Base-by-base conservation (phyloP, 2,888 invertebrate species). In the Orchestes rusci region DNA sequence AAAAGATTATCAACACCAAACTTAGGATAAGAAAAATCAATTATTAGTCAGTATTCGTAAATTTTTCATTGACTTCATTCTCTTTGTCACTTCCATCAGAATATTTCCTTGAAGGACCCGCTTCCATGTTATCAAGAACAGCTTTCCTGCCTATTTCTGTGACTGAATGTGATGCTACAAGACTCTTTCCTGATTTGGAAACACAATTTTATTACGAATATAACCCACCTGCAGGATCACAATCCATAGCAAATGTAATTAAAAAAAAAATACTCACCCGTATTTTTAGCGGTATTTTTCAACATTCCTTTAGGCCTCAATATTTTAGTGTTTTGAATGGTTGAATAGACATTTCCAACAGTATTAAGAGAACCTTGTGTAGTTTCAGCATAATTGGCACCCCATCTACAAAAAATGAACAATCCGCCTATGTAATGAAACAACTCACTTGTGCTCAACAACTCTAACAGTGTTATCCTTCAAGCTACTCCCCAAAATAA, bases 391-490 rank as follows among this genome's bases (percentile, higher is more conserved):
- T 79, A 82, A 12, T 80, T 74, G 8, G 69, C 64, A 1, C 86
- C 85, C 66, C 85, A 85, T 59, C 84, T 84, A 54, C 13, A 61
- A 31, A 31, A 13, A 18, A 17, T 16, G 3, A 12, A 39, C 7
- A 16, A 5, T 5, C 7, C 13, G 4, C 13, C n/a, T 15, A 31
- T 29, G 30, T 15, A 17, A 39, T 20, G 2, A 13, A 31, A 28
- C 10, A 20, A 62, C 72, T 67, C 69, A 85, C 84, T 79, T 84
- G 60, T 86, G 78, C 55, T 79, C 71, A 29, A 87, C 82, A 41
- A 85, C 75, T 58, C 77, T 75, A 1, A 85, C 84, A 1, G 85
- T 85, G 64, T 86, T 84, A 53, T 81, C 71, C 37, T 82, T 77
- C 16, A 87, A 63, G 59, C 70, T 77, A 23, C 60, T 65, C 5